These are phyloP conservation scores for Mastomys coucha DNA, from an alignment of 2,113 vertebrate genomes.

Conservation along the genomic window DNA sequence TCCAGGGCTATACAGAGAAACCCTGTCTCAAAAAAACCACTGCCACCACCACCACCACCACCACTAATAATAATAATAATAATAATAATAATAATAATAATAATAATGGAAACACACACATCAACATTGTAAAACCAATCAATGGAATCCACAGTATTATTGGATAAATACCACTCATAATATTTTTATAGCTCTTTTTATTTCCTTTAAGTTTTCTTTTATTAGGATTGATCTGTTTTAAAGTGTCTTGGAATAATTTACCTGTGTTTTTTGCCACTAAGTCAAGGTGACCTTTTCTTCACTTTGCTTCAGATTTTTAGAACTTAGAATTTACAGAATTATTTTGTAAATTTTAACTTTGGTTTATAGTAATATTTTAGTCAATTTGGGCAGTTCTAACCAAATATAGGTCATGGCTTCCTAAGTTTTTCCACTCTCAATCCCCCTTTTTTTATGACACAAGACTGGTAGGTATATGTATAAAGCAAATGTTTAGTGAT, in stretches of 20 bases:
- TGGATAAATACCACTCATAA: not conserved
- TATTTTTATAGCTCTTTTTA: conserved; percentile 23
- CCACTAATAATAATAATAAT: too few relatives aligned
- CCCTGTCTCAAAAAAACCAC: too few relatives aligned
- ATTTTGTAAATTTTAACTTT: conserved; percentile 43
- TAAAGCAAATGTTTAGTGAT: not conserved
- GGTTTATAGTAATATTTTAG: not conserved
- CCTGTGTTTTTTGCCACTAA: not conserved
- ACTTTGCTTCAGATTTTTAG: conserved; percentile 14
- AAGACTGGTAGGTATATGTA: not conserved
- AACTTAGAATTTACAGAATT: conserved; percentile 26
- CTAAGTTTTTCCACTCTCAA: not conserved
- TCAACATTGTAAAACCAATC: not conserved
- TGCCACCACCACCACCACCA: too few relatives aligned
- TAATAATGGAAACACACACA: not conserved
- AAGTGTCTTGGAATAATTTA: conserved; percentile 35
- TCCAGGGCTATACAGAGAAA: too few relatives aligned
- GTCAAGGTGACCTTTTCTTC: not conserved
- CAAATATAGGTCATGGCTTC: not conserved
- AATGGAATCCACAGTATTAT: not conserved
- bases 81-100: too few relatives aligned
- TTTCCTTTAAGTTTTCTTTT: not conserved
- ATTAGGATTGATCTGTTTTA: conserved; percentile 42
- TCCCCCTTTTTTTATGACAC: not conserved
- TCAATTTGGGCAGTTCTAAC: not conserved